A percentile compares a stretch with the other conserved stretches of the same genome.
These are phyloP conservation scores for Crotophaga sulcirostris DNA, from an alignment of 2,113 vertebrate species.

Conservation along the genomic window DNA sequence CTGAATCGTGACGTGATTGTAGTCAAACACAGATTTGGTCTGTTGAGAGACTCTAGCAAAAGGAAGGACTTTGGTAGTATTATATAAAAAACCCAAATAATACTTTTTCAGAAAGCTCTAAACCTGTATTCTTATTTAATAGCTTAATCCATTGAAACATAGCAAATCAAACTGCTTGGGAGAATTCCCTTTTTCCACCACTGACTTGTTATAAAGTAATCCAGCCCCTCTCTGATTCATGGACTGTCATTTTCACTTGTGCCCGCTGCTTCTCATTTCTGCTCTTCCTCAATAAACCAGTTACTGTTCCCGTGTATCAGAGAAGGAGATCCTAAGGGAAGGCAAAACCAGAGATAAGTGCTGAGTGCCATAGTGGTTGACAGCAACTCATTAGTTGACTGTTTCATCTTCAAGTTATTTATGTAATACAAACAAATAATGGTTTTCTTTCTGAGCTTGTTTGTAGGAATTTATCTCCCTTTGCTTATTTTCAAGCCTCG, in stretches of 20 bases:
- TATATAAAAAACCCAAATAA: background rate
- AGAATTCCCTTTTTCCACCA: constrained; percentile 12
- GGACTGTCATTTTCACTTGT: background rate
- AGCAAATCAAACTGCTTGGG: background rate
- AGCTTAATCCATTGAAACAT: background rate
- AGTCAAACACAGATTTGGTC: background rate
- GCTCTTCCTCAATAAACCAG: background rate
- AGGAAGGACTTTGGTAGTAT: background rate
- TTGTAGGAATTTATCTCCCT: background rate
- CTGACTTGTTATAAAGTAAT: background rate
- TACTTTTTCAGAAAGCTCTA: background rate
- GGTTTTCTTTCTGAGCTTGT: background rate
- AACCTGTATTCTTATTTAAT: background rate
- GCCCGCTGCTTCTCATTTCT: background rate
- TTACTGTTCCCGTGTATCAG: background rate
- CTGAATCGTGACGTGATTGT: background rate
- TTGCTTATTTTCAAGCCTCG: background rate
- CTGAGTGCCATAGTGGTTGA: background rate
- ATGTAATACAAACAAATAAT: background rate
- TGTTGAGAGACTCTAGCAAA: background rate
- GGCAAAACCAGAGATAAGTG: constrained; percentile 11
- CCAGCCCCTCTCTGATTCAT: background rate
- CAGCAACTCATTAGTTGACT: background rate
- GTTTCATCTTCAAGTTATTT: background rate
- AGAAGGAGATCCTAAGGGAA: background rate